phyloP scores from a whole-genome alignment of 2,113 vertebrate genomes.

The Lamprotornis superbus region DNA sequence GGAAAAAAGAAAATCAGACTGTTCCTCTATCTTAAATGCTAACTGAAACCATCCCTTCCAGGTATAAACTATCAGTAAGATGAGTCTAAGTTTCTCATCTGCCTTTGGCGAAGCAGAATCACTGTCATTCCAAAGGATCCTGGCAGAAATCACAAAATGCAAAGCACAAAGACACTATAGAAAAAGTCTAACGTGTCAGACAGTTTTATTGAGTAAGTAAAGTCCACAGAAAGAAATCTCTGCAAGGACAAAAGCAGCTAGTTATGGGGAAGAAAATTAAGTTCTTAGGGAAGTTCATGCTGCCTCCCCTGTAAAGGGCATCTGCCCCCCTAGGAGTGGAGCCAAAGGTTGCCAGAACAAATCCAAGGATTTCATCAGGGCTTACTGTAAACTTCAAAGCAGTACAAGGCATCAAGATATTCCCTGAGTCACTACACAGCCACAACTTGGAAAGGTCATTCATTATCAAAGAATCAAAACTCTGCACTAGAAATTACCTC shows the following conservation, averaged over 20 bases:
- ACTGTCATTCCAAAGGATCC: neutral
- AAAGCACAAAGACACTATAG: neutral
- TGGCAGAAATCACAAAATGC: neutral
- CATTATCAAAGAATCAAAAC: slow-evolving; percentile 1
- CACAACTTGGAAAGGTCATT: neutral
- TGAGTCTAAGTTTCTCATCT: neutral
- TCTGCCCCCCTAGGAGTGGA: fast-evolving
- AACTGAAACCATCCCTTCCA: neutral
- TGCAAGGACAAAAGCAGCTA: neutral
- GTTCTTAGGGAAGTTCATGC: neutral
- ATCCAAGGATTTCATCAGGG: neutral
- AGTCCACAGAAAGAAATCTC: neutral
- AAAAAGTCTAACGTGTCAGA: neutral
- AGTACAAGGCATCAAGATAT: neutral
- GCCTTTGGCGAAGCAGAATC: neutral
- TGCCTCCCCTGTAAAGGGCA: neutral
- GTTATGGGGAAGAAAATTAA: neutral
- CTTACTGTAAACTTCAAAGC: neutral
- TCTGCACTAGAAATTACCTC: neutral
- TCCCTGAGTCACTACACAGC: neutral
- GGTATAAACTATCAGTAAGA: neutral
- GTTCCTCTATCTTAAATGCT: neutral
- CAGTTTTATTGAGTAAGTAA: neutral
- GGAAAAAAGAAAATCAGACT: neutral
- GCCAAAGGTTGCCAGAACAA: neutral